Percentiles rank a stretch among this genome's conserved stretches.
Conservation (phyloP, 2,888 invertebrate species). For the Nemurella pictetii region DNA sequence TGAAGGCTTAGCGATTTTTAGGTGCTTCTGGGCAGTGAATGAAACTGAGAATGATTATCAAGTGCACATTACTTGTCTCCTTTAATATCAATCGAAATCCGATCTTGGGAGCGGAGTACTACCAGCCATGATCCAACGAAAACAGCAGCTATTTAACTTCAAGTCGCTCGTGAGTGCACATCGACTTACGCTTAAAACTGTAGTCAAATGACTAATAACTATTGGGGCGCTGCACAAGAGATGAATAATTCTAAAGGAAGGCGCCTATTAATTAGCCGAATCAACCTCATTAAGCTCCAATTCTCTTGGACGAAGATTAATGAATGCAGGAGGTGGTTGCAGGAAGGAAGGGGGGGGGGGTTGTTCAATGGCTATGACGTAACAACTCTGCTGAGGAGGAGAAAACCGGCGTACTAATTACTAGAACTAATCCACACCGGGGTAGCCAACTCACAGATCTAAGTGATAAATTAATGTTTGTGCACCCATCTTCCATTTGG, state of each 20-base stretch:
- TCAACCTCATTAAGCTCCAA: conserved; percentile 35
- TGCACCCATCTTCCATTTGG: background rate
- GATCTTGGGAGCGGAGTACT: no score
- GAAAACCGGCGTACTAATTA: conserved; percentile 29
- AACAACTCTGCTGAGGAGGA: conserved; percentile 4
- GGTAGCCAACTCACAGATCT: conserved; percentile 19
- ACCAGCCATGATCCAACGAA: background rate
- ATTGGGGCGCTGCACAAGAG: conserved; percentile 8
- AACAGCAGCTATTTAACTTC: background rate
- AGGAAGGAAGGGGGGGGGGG: conserved; percentile 1
- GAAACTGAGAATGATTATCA: background rate
- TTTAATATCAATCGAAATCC: background rate
- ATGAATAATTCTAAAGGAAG: conserved; percentile 34
- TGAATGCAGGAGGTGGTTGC: conserved; percentile 9
- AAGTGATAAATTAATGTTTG: conserved; percentile 28
- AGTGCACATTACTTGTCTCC: background rate
- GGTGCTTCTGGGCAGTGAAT: background rate
- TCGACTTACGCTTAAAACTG: background rate
- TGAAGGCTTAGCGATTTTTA: background rate
- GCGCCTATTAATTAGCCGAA: conserved; percentile 35
- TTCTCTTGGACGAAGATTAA: conserved; percentile 37
- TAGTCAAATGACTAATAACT: conserved; percentile 14
- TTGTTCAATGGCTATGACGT: conserved; percentile 28
- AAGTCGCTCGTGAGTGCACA: background rate
- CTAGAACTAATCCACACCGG: conserved; percentile 24